phyloP scores from a whole-genome alignment of 2,113 vertebrate species.

The Morone saxatilis region DNA sequence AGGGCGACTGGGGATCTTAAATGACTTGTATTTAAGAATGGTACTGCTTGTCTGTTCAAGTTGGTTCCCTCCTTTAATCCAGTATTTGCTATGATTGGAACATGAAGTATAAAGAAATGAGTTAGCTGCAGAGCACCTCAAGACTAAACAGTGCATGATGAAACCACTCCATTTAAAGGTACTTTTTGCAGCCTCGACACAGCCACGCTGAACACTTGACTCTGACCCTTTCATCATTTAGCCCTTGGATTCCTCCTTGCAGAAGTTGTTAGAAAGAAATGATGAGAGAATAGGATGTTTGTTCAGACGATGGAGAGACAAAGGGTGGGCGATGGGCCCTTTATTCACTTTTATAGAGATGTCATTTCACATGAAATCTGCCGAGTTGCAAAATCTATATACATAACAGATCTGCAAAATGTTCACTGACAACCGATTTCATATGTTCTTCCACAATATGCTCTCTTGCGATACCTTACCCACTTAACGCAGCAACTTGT shows the following conservation, averaged over 20 bases:
- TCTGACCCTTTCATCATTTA: not conserved
- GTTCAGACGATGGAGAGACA: not conserved
- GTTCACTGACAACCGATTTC: not conserved
- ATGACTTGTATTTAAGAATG: constrained; percentile 13
- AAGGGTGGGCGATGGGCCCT: not conserved
- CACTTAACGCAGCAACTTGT: not conserved
- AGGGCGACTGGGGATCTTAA: not conserved
- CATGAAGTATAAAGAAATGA: not conserved
- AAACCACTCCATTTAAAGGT: not conserved
- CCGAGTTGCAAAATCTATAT: not conserved
- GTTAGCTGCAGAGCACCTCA: not conserved
- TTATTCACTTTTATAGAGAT: not conserved
- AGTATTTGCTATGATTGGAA: not conserved
- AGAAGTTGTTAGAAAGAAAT: not conserved
- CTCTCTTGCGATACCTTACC: not conserved
- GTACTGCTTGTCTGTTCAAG: not conserved
- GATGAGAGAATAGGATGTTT: not conserved
- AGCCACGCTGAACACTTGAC: not conserved
- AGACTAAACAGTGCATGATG: not conserved
- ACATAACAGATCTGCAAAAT: not conserved
- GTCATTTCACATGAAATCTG: not conserved
- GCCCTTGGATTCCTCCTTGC: not conserved
- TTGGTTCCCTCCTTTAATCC: not conserved
- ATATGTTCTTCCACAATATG: not conserved
- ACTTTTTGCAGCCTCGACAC: not conserved